Evolutionary conservation across 2,888 invertebrate genomes (phyloP), one percentile per base, ranked within the genome.

Genomic region (Phorcus lineatus): DNA sequence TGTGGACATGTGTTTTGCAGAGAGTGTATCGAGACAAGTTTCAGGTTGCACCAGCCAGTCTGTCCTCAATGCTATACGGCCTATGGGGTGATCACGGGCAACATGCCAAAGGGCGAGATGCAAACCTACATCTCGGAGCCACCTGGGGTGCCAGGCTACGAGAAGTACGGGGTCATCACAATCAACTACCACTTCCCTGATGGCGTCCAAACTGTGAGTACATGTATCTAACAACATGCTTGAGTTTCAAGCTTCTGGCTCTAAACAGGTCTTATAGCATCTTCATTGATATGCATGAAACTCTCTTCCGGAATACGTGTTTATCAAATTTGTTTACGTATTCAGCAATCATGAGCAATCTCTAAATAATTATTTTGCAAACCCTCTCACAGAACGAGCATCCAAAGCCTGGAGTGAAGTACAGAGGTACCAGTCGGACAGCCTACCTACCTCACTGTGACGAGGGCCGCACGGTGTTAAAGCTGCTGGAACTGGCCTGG

Each of bases 171-270:
- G 7, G 74, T 81, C 0, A 87, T 88, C 55, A 67, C 81, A 22
- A 88, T 90, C 13, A 77, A 79, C 6, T 89, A 89, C 76, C 16
- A 96, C 1, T 85, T 91, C 74, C 85, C 85, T 11, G 54, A 70
- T 81, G 91, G 91, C 7, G 86, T 80, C 57, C 90, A 91, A 82
- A 82, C 77, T 74, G 90, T 90, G 77, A 80, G 84, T 84, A 24
- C 28, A 22, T 66, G 13, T 55, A n/a, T 55, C 11, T 2, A 55
- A 17, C 55, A n/a, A 24, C 22, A 24, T 6, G 22, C 2, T 0
- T 11, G 57, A 24, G 57, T 19, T 57, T 9, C 7, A 17, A 74
- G n/a, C n/a, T n/a, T n/a, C n/a, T n/a, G n/a, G n/a, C n/a, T n/a
- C n/a, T n/a, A n/a, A n/a, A n/a, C n/a, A n/a, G n/a, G n/a, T n/a